Evolutionary conservation across 2,797 vertebrate species (phyloP), one percentile per base, ranked within the genome.

Genomic region (Miichthys miiuy): DNA sequence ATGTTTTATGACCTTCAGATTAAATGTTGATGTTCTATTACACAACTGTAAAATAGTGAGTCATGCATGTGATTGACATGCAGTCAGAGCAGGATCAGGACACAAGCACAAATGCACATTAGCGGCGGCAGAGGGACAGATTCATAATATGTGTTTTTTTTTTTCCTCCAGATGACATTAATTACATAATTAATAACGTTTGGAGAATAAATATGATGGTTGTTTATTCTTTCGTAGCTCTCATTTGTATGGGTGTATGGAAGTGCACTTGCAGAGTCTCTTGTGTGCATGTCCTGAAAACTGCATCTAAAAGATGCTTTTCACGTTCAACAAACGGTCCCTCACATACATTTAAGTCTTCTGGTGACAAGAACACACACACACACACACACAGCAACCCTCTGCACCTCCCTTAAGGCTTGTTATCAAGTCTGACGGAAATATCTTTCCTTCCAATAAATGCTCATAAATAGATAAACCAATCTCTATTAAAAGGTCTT

Each of bases 401-500:
- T 51, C 46, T 62, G 42, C 55, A 56, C 21, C 51, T 81, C 78
- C 73, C 80, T 68, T 25, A 62, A 47, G 81, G 58, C 68, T 81
- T 82, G 80, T 85, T 87, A 81, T 86, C 83, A 61, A 82, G 51
- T 50, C 41, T 69, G 75, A 74, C 25, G 46, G 82, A 82, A 82
- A 86, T 82, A 81, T 84, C 73, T 72, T 41, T 73, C 79, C 66
- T 30, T 61, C 67, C 71, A 78, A 79, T 85, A 88, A 82, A 87
- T 88, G 80, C 79, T 76, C 71, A 86, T 84, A 87, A 91, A 89
- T 55, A 86, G 81, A 88, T 89, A 83, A 88, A 80, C 67, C 85
- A 80, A 85, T 89, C 78, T 87, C 77, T 80, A 88, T 88, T 88
- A 88, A 89, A 83, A 62, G 75, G 81, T 71, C 63, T 69, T 73